Percentiles rank a stretch among this genome's conserved stretches.
Conservation (phyloP, 2,113 vertebrate species). For the Stercorarius parasiticus region DNA sequence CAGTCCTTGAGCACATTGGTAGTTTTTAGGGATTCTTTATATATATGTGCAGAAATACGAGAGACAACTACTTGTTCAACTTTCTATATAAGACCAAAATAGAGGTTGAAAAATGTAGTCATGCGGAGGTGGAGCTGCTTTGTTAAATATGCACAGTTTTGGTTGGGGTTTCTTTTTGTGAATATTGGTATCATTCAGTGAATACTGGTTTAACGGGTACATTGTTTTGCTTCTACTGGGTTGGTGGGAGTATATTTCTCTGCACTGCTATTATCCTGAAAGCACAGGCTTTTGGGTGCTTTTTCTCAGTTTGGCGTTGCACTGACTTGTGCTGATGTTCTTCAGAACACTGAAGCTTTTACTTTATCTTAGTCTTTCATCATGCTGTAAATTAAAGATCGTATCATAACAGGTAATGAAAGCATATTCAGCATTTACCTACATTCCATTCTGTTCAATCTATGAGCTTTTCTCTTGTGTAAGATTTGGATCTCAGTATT, state of each 20-base stretch:
- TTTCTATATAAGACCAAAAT: background rate
- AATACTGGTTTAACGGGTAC: background rate
- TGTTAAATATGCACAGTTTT: no score
- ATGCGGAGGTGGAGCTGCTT: background rate
- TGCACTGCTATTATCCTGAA: background rate
- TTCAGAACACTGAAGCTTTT: background rate
- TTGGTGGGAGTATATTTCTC: background rate
- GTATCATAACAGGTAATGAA: background rate
- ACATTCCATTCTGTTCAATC: background rate
- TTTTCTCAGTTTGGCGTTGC: background rate
- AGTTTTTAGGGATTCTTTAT: background rate
- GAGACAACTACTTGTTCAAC: background rate
- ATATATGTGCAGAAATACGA: background rate
- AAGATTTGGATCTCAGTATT: conserved; percentile 25
- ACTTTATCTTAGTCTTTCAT: background rate
- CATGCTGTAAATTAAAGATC: conserved; percentile 11
- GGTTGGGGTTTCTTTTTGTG: accelerated
- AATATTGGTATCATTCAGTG: background rate
- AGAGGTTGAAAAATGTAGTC: background rate
- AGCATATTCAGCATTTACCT: background rate
- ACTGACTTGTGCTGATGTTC: background rate
- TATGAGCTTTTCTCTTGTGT: conserved; percentile 5
- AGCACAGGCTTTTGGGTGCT: background rate
- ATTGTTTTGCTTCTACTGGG: background rate
- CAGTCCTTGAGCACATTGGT: background rate